These are phyloP conservation scores for Helicoverpa armigera DNA, from an alignment of 1,140 invertebrate genomes.

Conservation along the genomic window DNA sequence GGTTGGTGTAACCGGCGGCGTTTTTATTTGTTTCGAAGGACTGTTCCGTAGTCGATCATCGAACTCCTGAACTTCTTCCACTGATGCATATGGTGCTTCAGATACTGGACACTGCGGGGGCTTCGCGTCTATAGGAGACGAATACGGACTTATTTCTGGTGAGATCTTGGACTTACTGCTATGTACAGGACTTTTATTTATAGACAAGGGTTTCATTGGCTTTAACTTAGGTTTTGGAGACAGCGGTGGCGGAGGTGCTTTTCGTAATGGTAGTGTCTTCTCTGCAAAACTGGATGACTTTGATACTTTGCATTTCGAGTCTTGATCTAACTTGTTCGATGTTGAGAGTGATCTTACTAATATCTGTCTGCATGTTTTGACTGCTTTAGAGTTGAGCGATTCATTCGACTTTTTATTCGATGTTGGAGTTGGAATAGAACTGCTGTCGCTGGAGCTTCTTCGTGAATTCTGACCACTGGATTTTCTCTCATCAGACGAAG, in stretches of 20 bases:
- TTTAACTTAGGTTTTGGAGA: conserved; percentile 85
- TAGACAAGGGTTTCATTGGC: conserved; percentile 80
- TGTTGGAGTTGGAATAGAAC: conserved; percentile 72
- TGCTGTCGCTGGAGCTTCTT: conserved; percentile 81
- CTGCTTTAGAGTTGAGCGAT: conserved; percentile 81
- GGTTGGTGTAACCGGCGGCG: conserved; percentile 60
- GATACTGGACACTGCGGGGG: conserved; percentile 60
- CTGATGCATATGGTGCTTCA: conserved; percentile 80
- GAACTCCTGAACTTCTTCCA: conserved; percentile 77
- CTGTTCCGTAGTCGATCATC: conserved; percentile 78
- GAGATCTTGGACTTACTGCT: conserved; percentile 69
- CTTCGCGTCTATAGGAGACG: conserved; percentile 79
- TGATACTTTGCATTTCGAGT: conserved; percentile 79
- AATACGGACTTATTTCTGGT: conserved; percentile 81
- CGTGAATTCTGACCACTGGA: conserved; percentile 82
- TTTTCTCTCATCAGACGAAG: conserved; percentile 82
- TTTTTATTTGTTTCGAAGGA: conserved; percentile 68
- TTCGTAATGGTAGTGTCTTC: conserved; percentile 83
- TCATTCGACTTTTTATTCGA: conserved; percentile 79
- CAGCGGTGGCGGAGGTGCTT: conserved; percentile 85
- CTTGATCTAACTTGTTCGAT: conserved; percentile 82
- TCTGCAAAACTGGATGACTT: conserved; percentile 86
- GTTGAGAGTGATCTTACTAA: conserved; percentile 84
- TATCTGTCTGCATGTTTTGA: conserved; percentile 85
- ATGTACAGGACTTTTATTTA: conserved; percentile 56